Evolutionary conservation across 1,140 invertebrate genomes (phyloP), one percentile per base, ranked within the genome.

Genomic region (Cydia amplana): DNA sequence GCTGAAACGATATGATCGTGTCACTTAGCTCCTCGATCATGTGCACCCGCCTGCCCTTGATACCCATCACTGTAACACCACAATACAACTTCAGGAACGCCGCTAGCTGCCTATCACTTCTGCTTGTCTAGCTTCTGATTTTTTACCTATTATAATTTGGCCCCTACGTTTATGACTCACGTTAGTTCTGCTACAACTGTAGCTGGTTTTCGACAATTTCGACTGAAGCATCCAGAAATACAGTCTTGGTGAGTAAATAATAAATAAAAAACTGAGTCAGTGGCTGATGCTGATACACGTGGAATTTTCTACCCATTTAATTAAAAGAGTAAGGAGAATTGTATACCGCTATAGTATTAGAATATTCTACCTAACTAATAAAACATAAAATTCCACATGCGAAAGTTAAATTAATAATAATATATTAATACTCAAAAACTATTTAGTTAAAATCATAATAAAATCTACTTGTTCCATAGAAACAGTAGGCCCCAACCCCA

Each of bases 21-120:
- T 98, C 97, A 94, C 97, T 98, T 93, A 99, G 95, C 94, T 98
- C 97, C 95, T 99, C 98, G 93, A 99, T 99, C 96, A 98, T 97
- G 94, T 98, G 98, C 93, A 99, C 98, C 89, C 98, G 95, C 87
- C 98, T 95, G 90, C 98, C 98, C 94, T 98, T 98, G 95, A 99
- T 98, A 94, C 98, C 98, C 98, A 99, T 99, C 94, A 99, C 98
- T 98, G 95, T 93, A 94, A 93, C 91, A 93, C 88, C 87, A 92
- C 83, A 93, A 91, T 73, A 88, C 73, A 84, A 85, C 81, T 87
- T 90, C 82, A 90, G 79, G 20, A 82, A 77, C 73, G 78, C 81
- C 75, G 74, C 74, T 79, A 75, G 72, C 81, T 76, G 74, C 74
- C 80, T 77, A 65, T 64, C 63, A 72, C 76, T 74, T 77, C 43